Evolutionary conservation across 2,797 vertebrate genomes (phyloP), one percentile per base, ranked within the genome.

Genomic region (Bryconaethiops microstoma): DNA sequence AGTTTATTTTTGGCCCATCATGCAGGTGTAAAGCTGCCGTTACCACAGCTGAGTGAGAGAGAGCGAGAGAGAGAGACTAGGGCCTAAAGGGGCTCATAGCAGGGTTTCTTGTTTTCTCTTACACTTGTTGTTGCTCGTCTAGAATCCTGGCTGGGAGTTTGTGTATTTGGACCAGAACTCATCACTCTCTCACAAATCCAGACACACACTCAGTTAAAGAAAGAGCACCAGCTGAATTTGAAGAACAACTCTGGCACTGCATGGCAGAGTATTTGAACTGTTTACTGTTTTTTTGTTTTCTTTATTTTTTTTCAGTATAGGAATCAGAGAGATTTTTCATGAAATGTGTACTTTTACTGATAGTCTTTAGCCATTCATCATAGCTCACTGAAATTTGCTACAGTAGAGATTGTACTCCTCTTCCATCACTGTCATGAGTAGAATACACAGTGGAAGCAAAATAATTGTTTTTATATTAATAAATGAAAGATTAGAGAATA

Each of bases 191-290:
- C 91, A 84, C 29, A 64, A 25, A 78, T 17, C 88, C 87, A 86
- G 88, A 86, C 88, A 80, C 72, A 87, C 89, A 86, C 92, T 84
- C 85, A 91, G 90, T 88, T 81, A 78, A 88, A 87, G 87, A 88
- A 88, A 88, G 89, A 91, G 84, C 86, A 76, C 85, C 40, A 17
- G 80, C 87, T 87, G 91, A 91, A 92, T 91, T 93, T 92, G 88
- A 93, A 92, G 91, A 92, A 92, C 89, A 85, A 82, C 90, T 88
- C 82, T 85, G 62, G 62, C 62, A 16, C 29, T 16, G 62, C 25
- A 17, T 23, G 59, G 59, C 9, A 60, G 8, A 10, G 23, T 35
- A 12, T 64, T 7, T 39, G 4, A 64, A 39, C 62, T 64, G 29
- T 35, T 64, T 39, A 14, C 23, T 64, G 29, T 35, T 29, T 29